Evolutionary conservation across 2,888 invertebrate species (phyloP).

Genomic region (Cataglyphis rosenhaueri): DNA sequence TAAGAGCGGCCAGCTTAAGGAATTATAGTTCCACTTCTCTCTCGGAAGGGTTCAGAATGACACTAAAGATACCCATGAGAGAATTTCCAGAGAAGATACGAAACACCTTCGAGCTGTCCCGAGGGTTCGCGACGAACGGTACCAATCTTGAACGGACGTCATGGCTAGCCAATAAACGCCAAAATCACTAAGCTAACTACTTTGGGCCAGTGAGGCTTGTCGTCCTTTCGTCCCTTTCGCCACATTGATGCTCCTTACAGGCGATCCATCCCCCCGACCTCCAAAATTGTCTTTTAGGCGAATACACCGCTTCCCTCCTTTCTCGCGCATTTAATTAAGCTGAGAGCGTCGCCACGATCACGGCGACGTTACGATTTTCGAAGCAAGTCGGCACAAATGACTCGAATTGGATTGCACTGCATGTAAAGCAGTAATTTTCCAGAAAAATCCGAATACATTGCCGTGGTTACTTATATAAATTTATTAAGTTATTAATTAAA

Average conservation of each 20-base stretch:
- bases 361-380: conserved; percentile 74
- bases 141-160: conserved; percentile 83
- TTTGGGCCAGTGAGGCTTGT: conserved; percentile 76
- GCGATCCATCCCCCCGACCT: conserved; percentile 53
- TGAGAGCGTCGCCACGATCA: conserved; percentile 75
- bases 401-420: conserved; percentile 66
- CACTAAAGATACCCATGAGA: conserved; percentile 58
- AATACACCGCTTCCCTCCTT: conserved; percentile 62
- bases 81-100: conserved; percentile 70
- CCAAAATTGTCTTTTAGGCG: conserved; percentile 57
- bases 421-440: conserved; percentile 50
- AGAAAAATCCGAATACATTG: background rate
- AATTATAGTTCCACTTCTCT: conserved; percentile 66
- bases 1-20: conserved; percentile 63
- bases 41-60: conserved; percentile 68
- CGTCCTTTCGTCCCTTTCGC: conserved; percentile 74
- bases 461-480: background rate
- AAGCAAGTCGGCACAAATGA: conserved; percentile 67
- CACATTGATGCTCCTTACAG: conserved; percentile 71
- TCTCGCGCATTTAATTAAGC: conserved; percentile 81
- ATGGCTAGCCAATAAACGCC: conserved; percentile 83
- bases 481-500: background rate
- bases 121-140: conserved; percentile 78
- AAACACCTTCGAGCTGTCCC: conserved; percentile 81
- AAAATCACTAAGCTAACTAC: conserved; percentile 84